Evolutionary conservation across 2,888 invertebrate species (phyloP), one percentile per base, ranked within the genome.

Genomic region (Deilephila elpenor): DNA sequence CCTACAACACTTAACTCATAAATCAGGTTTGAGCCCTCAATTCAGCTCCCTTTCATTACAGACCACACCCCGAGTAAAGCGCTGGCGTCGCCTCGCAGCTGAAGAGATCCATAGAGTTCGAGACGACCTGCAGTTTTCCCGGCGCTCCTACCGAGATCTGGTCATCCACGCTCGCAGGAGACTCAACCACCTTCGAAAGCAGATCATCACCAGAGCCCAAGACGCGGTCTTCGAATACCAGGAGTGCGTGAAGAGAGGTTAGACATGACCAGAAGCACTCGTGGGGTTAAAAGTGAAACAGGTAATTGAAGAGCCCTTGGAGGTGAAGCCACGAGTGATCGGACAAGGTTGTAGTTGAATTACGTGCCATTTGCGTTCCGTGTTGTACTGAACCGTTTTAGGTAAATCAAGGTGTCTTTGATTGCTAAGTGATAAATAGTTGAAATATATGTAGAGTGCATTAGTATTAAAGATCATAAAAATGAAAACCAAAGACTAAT

Each of bases 71-170:
- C 84, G 86, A 71, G 84, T 93, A 14, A 82, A 81, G 20, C 88
- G 92, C 74, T 93, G 91, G 92, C 89, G 91, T n/a, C 87, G 89
- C 1, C 84, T 88, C 32, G 94, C 94, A 0, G 77, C 84, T 0
- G 80, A 86, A 32, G 94, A 94, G 78, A 84, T 94, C 20, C 85
- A 90, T 70, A 83, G 93, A 53, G 91, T 93, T 0, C 83, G 86
- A 29, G 90, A 91, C 25, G 93, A 94, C 79, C 79, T 94, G 8
- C 85, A 86, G 44, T 89, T 91, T 76, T 86, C 92, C n/a, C 82
- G 90, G 11, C 81, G 82, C 19, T 86, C 88, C 0, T 94, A 93
- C 79, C 81, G 84, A 4, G 94, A 94, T 79, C 78, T 94, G 11
- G 84, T 93, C 5, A 78, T 87, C 2, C 94, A 94, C 74, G 86